phyloP scores from a whole-genome alignment of 2,797 vertebrate species.

The Prunella strophiata region DNA sequence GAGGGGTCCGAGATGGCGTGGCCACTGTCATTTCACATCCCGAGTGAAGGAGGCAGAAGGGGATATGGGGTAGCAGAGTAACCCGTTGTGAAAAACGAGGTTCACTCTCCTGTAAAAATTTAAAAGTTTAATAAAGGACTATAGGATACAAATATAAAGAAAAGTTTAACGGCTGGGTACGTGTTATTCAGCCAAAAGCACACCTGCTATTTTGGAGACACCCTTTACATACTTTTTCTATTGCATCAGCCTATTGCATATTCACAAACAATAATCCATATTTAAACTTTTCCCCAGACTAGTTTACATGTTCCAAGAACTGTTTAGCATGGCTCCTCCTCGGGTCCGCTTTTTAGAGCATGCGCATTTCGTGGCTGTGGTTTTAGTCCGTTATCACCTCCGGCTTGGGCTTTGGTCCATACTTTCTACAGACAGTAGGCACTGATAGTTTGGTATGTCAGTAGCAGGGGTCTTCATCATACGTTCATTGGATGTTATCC shows the following conservation, averaged over 20 bases:
- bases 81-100: not conserved
- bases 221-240: not conserved
- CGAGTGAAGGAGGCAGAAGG: not conserved
- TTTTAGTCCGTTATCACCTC: not conserved
- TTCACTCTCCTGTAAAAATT: not conserved
- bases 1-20: not conserved
- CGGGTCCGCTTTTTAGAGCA: not conserved
- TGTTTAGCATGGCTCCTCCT: not conserved
- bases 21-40: not conserved
- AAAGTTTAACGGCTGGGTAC: not conserved
- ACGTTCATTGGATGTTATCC: not conserved
- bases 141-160: not conserved
- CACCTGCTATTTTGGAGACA: not conserved
- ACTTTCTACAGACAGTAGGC: not conserved
- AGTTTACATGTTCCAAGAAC: not conserved
- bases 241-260: not conserved
- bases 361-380: not conserved
- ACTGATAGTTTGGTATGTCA: not conserved
- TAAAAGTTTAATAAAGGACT: not conserved
- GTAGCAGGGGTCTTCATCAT: not conserved
- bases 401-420: not conserved
- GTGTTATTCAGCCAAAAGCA: not conserved
- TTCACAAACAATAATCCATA: not conserved
- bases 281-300: not conserved
- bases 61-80: not conserved